phyloP scores from a whole-genome alignment of 2,797 vertebrate genomes.

The Arremon aurantiirostris region DNA sequence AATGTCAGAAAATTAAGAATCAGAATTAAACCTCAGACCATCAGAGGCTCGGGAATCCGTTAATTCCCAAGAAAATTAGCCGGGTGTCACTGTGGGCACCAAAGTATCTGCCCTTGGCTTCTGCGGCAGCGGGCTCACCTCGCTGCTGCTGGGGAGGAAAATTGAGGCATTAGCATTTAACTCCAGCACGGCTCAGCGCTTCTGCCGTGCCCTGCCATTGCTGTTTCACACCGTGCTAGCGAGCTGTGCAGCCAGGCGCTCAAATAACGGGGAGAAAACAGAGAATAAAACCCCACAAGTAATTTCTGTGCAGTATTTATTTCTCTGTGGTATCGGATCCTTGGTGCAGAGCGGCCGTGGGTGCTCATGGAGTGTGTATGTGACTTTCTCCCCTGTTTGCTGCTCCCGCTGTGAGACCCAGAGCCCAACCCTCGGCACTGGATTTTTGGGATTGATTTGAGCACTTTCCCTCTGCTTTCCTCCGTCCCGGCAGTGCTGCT shows the following conservation, averaged over 20 bases:
- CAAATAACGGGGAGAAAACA: not conserved
- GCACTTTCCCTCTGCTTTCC: accelerated
- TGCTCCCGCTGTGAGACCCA: not conserved
- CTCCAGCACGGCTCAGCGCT: not conserved
- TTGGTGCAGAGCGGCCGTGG: accelerated
- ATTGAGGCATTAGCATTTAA: not conserved
- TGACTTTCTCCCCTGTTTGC: not conserved
- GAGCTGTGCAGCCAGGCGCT: not conserved
- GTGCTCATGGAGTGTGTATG: not conserved
- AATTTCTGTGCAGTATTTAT: accelerated
- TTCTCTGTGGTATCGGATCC: not conserved
- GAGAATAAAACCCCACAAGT: not conserved
- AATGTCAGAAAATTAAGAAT: not conserved
- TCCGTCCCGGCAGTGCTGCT: accelerated
- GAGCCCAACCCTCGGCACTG: accelerated
- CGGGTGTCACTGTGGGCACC: not conserved
- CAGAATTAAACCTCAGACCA: not conserved
- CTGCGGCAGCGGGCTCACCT: not conserved
- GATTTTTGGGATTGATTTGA: not conserved
- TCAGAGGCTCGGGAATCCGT: accelerated
- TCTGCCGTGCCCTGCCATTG: accelerated
- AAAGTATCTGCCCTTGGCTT: not conserved
- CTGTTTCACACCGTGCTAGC: not conserved
- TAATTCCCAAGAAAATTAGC: not conserved
- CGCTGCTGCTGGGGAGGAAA: not conserved